Evolutionary conservation across 2,888 invertebrate species (phyloP), one percentile per base, ranked within the genome.

Genomic region (Leptopterna dolabrata): DNA sequence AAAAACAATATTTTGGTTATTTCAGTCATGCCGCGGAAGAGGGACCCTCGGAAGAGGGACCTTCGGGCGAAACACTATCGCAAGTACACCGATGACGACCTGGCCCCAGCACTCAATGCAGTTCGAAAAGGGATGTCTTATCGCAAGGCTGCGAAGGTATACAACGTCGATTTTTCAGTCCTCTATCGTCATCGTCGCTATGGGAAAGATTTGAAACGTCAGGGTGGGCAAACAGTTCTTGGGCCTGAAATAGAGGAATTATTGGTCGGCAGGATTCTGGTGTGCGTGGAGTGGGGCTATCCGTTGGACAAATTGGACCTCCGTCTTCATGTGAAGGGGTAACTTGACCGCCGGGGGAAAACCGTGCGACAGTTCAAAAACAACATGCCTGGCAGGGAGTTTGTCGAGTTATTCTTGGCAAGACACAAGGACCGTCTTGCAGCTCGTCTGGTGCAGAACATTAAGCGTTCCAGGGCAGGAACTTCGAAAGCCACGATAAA

Each of bases 381-480:
- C 83, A 90, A 91, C 86, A 47, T 90, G 14, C 90, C 90, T 51
- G 90, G 90, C 16, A 81, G 82, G 76, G 90, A 90, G n/a, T 91
- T 90, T 89, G 71, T 88, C 0, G 88, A 86, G 70, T 78, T 78
- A 11, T 90, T 90, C 43, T 82, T 90, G 85, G 87, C 81, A 13
- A 45, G 90, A 55, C 86, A 90, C 78, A 47, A 70, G 24, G 71
- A 70, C 43, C 29, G 6, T 16, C 47, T 84, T 19, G 6, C 2
- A 24, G 9, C 14, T 13, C 27, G 84, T 27, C n/a, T 84, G 36
- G 1, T 41, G 30, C 19, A 30, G 7, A 87, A 87, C 43, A 71
- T 87, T 27, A 55, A 87, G 36, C 29, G 70, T 9, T 1, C 36
- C 7, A 87, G 80, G 29, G 87, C 87, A 19, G 70, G 1, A 0